Percentiles rank a stretch among this genome's conserved stretches.
phyloP scores from a whole-genome alignment of 2,888 invertebrate genomes.

The Mythimna loreyi region DNA sequence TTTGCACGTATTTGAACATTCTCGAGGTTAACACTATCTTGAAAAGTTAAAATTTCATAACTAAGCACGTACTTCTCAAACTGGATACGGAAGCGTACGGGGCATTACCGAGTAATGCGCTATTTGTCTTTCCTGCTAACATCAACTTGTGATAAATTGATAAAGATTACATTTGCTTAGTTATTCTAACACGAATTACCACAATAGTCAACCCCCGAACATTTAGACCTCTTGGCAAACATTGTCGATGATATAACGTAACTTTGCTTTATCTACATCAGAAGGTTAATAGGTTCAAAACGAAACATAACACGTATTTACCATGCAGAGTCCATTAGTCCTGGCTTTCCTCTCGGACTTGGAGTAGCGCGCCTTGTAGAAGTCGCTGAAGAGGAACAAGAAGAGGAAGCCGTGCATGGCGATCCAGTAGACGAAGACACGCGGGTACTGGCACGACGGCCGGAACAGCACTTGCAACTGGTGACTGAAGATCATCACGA shows the following conservation, averaged over 20 bases:
- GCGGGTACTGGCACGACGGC: constrained; percentile 98
- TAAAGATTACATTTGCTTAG: not conserved
- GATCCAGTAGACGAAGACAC: constrained; percentile 98
- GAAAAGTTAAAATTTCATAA: constrained; percentile 32
- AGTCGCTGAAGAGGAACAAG: constrained; percentile 98
- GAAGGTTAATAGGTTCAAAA: not conserved
- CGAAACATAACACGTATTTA: constrained; percentile 67
- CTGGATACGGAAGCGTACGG: constrained; percentile 27
- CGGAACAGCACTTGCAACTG: constrained; percentile 97
- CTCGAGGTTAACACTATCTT: constrained; percentile 33
- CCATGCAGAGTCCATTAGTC: constrained; percentile 92
- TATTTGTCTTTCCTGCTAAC: constrained; percentile 55
- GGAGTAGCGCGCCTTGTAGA: constrained; percentile 96
- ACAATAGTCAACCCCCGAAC: not conserved
- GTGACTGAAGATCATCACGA: constrained; percentile 97
- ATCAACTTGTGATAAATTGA: constrained; percentile 6
- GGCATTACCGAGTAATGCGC: constrained; percentile 14
- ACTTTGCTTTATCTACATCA: not conserved
- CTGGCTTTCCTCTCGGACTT: constrained; percentile 78
- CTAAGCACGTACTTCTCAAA: constrained; percentile 37
- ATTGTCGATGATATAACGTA: not conserved
- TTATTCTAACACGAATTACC: not conserved
- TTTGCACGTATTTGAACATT: constrained; percentile 20
- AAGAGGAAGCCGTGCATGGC: constrained; percentile 98
- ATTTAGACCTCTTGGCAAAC: not conserved